Conservation (phyloP, 2,888 invertebrate genomes). For the Cinara cedri region DNA sequence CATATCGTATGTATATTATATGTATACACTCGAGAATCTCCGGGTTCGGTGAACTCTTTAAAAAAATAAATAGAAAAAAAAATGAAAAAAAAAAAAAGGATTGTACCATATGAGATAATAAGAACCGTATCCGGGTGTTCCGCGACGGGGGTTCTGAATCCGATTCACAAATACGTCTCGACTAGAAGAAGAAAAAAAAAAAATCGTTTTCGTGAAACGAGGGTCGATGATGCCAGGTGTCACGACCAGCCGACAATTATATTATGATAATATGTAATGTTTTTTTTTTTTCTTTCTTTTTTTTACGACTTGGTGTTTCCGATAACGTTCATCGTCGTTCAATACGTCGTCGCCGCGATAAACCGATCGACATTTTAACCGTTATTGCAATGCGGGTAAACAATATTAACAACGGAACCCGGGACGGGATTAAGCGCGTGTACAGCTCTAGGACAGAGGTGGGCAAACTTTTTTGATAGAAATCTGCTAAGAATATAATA, state of each 20-base stretch:
- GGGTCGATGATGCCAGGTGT: conserved; percentile 40
- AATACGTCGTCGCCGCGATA: not conserved
- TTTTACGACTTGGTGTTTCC: not conserved
- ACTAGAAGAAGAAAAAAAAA: conserved; percentile 9
- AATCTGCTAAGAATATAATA: too few species aligned
- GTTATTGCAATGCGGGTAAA: too few species aligned
- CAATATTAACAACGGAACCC: too few species aligned
- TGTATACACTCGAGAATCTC: not conserved
- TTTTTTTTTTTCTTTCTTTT: not conserved
- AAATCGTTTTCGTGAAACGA: conserved; percentile 5
- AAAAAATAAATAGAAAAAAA: not conserved
- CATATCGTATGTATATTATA: too few species aligned
- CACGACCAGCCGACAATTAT: not conserved
- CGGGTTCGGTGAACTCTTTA: conserved; percentile 19
- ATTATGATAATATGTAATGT: not conserved
- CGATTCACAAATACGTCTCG: conserved; percentile 39
- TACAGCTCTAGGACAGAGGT: too few species aligned
- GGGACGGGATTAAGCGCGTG: too few species aligned
- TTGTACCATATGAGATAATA: conserved; percentile 21
- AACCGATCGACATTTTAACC: too few species aligned
- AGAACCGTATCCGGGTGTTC: conserved; percentile 46
- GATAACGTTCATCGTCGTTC: not conserved
- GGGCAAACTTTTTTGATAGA: too few species aligned
- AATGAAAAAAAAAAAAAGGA: not conserved
- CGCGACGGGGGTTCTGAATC: conserved; percentile 17